phyloP scores from a whole-genome alignment of 2,797 vertebrate genomes.

The Spheniscus humboldti region DNA sequence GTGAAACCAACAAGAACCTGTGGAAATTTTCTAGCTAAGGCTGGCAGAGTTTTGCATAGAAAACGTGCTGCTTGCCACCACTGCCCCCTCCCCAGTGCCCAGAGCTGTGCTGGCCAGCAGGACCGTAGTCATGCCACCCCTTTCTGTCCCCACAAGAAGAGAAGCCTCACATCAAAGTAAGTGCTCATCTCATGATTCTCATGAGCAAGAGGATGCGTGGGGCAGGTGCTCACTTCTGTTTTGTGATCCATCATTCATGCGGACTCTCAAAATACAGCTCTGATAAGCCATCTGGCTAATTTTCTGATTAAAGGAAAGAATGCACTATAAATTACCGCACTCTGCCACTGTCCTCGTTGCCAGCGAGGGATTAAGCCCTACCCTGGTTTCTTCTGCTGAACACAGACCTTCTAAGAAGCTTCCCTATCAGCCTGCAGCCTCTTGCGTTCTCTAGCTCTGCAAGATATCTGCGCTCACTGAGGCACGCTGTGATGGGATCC shows the following conservation, averaged over 20 bases:
- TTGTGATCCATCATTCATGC: neutral
- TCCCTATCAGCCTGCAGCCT: neutral
- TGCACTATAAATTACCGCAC: neutral
- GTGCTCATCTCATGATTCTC: neutral
- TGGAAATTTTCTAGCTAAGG: neutral
- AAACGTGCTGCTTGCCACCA: accelerated
- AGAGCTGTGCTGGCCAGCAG: neutral
- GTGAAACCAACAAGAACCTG: neutral
- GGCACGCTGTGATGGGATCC: neutral
- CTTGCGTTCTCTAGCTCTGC: neutral
- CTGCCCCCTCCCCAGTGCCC: neutral
- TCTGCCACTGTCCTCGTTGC: neutral
- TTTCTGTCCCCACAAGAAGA: neutral
- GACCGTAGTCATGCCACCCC: neutral
- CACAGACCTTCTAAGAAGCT: neutral
- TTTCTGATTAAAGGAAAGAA: neutral
- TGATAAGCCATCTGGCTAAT: neutral
- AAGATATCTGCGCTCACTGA: neutral
- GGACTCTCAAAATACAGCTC: neutral
- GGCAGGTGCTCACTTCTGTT: neutral
- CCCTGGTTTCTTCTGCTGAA: neutral
- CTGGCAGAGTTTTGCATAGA: neutral
- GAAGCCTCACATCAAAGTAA: neutral
- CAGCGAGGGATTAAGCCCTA: neutral
- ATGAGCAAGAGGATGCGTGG: neutral